Evolutionary conservation across 2,888 invertebrate genomes (phyloP), one percentile per base, ranked within the genome.

Genomic region (Timema podura): DNA sequence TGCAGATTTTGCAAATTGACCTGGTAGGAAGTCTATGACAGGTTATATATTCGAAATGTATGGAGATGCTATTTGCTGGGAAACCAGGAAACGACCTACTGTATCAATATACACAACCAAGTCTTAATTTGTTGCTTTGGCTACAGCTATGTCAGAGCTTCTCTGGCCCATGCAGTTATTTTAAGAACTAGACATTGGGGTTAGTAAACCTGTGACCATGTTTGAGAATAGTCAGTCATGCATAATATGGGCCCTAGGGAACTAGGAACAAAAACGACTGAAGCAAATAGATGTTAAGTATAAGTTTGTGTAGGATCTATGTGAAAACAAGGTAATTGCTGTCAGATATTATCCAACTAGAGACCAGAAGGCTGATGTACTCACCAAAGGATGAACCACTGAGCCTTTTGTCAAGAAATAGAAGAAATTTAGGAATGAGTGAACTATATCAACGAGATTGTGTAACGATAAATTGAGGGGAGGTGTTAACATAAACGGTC

Each of bases 121-220:
- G n/a, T 49, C 51, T 49, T 1, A 49, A n/a, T 49, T 49, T 49
- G 51, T 49, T 49, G 51, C 51, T 49, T n/a, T 49, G 10, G 3
- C 3, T 1, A 13, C 51, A 49, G 51, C 51, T 49, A 49, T 3
- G 2, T 49, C 51, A 49, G 51, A 49, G 30, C 30, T 30, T 30
- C 30, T 30, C 30, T 30, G 30, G 30, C 30, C 3, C 30, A 30
- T 30, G 30, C 30, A 30, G 30, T 30, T 30, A 30, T 30, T 30
- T 30, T 1, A 30, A 30, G 30, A 30, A 30, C 30, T 49, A 49
- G 1, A n/a, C n/a, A n/a, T 49, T 49, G 51, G n/a, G n/a, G n/a
- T 10, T 49, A 49, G n/a, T 13, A n/a, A 49, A n/a, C 51, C 51
- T 49, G 51, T 49, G n/a, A 49, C 51, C 51, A 49, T 49, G n/a